Evolutionary conservation across 2,888 invertebrate genomes (phyloP), one percentile per base, ranked within the genome.

Genomic region (Lottia scabra): DNA sequence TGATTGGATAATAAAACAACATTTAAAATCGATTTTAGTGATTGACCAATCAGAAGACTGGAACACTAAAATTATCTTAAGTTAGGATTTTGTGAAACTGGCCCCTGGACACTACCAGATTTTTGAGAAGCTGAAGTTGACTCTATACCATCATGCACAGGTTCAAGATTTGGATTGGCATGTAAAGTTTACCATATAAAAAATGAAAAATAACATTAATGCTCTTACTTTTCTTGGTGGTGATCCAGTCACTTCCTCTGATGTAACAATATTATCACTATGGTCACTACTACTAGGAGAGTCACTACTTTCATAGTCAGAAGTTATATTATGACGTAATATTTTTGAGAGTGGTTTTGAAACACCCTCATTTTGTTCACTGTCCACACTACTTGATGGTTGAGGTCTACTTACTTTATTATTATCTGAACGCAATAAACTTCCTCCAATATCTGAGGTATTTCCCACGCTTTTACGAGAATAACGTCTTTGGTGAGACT

Each of bases 241-340:
- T 19, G 84, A 84, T 27, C 78, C 80, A 23, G 81, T 78, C 23
- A 74, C 67, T 45, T 82, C 78, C 23, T 86, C 85, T 63, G 82
- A 81, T 13, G 82, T 78, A 27, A 77, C 78, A 38, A 86, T 82
- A 77, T 85, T 83, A 76, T 89, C 89, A 80, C 88, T 88, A 74
- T 88, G 87, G 74, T 90, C 90, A 80, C 89, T 90, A 70, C 88
- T 89, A 80, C 88, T 89, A 12, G 90, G 90, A 4, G 90, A 90
- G 79, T 90, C 90, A 74, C 87, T 89, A 80, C 90, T 90, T 79
- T 90, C 90, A 77, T 88, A 88, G 78, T 88, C 88, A 27, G 88
- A 88, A 16, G 88, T 87, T 56, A 87, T 83, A 75, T 86, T 84
- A 66, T 84, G 73, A 67, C 87, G 81, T 46, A 67, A 43, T 27